Base-by-base conservation (phyloP, 2,113 vertebrate genomes). In the Nyctibius bracteatus region DNA sequence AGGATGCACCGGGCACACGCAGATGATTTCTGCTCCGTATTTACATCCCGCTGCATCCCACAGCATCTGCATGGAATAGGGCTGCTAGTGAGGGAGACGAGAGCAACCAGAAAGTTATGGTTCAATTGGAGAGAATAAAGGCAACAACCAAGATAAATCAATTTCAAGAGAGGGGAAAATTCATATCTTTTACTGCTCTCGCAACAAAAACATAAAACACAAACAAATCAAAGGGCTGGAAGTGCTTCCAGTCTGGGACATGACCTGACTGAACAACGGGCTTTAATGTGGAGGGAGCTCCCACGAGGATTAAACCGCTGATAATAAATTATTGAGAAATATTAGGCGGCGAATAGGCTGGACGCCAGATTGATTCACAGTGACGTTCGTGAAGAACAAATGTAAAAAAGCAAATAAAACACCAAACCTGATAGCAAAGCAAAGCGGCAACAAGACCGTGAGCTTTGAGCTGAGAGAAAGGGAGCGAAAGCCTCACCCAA, bases 271-370 rank as follows among this genome's bases (percentile, higher is more conserved):
- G 84, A 83, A 61, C 75, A 95, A 92, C 88, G 31, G 89, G 55
- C 63, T 94, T 78, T 88, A 94, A 96, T 62, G 91, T 71, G 77
- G 28, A 96, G 49, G 61, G 49, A 95, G 95, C 85, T 94, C 96
- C 79, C 81, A 3, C 6, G 68, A 59, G 94, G 82, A 79, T 90
- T 67, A 75, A 96, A 88, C 44, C 10, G 4, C 92, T 92, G 95
- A 94, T 92, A 83, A 92, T 97, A 95, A 96, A 96, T 97, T 97
- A 96, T 94, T 94, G 90, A 97, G 96, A 96, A 94, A 96, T 95
- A 96, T 96, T 92, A 95, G 89, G 89, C 52, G 8, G 82, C 0
- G 14, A 94, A 81, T 10, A 67, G 92, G 78, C 92, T 84, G 33
- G 41, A 49, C 1, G 27, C 87, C 61, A 81, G 95, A 86, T 83